Evolutionary conservation across 2,113 vertebrate genomes (phyloP).

Genomic region (Ia io): DNA sequence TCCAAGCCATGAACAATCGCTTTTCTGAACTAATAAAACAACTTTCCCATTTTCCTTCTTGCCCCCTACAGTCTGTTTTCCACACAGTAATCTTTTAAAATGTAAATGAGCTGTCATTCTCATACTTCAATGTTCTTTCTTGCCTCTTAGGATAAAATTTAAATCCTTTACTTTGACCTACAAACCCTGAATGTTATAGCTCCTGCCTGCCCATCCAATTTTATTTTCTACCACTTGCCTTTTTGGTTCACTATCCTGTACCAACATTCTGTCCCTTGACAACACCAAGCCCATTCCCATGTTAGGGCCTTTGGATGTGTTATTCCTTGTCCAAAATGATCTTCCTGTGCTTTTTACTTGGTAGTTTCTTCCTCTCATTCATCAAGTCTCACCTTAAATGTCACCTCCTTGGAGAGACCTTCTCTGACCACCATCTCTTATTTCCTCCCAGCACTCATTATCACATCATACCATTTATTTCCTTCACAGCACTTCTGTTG

Average conservation of each 20-base stretch:
- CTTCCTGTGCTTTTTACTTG: not conserved
- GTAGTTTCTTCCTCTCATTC: not conserved
- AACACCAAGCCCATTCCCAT: not conserved
- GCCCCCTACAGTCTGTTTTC: not conserved
- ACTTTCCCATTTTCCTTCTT: not conserved
- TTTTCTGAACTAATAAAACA: not conserved
- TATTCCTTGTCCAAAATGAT: not conserved
- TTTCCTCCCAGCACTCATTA: not conserved
- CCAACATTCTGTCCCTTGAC: not conserved
- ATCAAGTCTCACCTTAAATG: constrained; percentile 27
- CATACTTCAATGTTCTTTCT: not conserved
- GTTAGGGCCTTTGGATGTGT: not conserved
- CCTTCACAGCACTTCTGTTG: not conserved
- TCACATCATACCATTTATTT: not conserved
- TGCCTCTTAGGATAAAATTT: constrained; percentile 31
- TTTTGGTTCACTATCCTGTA: not conserved
- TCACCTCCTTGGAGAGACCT: not conserved
- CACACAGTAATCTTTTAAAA: not conserved
- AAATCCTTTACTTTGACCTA: not conserved
- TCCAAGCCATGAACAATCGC: not conserved
- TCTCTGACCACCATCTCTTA: not conserved
- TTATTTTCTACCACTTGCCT: not conserved
- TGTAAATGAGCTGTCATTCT: not conserved
- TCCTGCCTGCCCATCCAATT: not conserved
- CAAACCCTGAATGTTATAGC: not conserved